phyloP scores from a whole-genome alignment of 1,140 invertebrate species.

The Hesperophylax magnus region DNA sequence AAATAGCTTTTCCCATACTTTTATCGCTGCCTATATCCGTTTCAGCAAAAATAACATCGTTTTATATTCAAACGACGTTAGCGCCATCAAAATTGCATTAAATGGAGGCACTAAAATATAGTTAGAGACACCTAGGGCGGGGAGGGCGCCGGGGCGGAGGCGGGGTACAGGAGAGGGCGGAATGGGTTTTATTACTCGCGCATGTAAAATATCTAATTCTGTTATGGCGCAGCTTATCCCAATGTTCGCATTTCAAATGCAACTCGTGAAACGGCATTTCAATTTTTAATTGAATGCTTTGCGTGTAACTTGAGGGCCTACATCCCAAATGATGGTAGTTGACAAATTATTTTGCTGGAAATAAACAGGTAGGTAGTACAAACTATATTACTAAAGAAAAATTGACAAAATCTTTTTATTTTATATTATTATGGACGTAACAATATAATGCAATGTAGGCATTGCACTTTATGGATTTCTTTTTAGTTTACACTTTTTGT shows the following conservation, averaged over 20 bases:
- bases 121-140: constrained; percentile 49
- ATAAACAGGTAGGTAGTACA: too few relatives aligned
- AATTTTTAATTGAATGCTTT: constrained; percentile 42
- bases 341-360: too few relatives aligned
- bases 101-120: constrained; percentile 58
- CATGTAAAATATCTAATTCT: constrained; percentile 58
- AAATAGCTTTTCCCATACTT: constrained; percentile 55
- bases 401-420: too few relatives aligned
- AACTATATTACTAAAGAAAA: too few relatives aligned
- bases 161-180: neutral
- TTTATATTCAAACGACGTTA: constrained; percentile 58
- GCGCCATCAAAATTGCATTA: constrained; percentile 58
- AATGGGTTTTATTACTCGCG: constrained; percentile 56
- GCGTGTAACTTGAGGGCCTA: neutral
- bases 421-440: too few relatives aligned
- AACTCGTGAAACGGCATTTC: constrained; percentile 38
- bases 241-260: constrained; percentile 28
- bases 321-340: too few relatives aligned
- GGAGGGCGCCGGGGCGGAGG: neutral
- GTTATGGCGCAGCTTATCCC: constrained; percentile 45
- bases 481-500: too few relatives aligned
- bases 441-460: too few relatives aligned
- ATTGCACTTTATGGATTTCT: too few relatives aligned
- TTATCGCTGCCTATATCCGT: constrained; percentile 49
- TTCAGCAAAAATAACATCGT: constrained; percentile 57